phyloP scores from a whole-genome alignment of 2,113 vertebrate genomes.

The Centrocercus urophasianus region DNA sequence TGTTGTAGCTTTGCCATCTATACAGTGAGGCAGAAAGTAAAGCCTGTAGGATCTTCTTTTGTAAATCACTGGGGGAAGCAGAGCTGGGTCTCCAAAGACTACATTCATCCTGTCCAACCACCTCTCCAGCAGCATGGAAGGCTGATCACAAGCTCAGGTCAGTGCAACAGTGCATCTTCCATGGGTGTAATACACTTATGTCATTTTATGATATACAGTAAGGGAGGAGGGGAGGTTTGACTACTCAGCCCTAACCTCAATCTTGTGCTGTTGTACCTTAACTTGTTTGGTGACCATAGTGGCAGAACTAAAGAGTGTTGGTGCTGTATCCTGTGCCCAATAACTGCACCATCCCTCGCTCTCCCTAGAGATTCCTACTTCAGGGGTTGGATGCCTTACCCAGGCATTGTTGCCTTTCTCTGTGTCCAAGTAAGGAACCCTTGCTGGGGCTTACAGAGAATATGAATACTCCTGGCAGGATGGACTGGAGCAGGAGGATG shows the following conservation, averaged over 20 bases:
- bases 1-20: neutral
- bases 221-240: neutral
- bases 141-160: neutral
- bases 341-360: neutral
- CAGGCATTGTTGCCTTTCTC: neutral
- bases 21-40: neutral
- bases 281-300: neutral
- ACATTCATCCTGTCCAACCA: neutral
- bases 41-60: neutral
- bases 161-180: neutral
- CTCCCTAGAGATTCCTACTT: neutral
- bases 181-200: neutral
- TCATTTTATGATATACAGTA: neutral
- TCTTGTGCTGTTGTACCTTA: neutral
- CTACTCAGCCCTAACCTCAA: fast-evolving
- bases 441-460: neutral
- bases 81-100: neutral
- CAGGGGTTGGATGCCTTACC: neutral
- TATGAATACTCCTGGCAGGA: neutral
- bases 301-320: neutral
- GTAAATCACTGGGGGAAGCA: neutral
- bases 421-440: neutral
- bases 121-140: neutral
- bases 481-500: fast-evolving
- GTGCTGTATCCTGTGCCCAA: neutral